These are phyloP conservation scores for Ophthalmolycus amberensis DNA, from an alignment of 2,113 vertebrate genomes.

Conservation along the genomic window DNA sequence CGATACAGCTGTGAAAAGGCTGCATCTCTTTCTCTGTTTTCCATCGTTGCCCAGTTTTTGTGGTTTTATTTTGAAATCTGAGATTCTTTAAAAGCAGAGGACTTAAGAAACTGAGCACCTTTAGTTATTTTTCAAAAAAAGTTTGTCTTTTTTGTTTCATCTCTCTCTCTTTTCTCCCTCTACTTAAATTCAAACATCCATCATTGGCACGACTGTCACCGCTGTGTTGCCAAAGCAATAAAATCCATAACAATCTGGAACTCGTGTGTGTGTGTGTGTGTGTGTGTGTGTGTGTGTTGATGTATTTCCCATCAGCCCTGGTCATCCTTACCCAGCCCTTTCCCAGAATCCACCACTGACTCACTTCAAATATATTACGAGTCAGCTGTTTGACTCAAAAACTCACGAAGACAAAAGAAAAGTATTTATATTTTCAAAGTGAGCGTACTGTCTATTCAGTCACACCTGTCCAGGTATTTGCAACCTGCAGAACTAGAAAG, in stretches of 20 bases:
- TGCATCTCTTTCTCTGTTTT: background rate
- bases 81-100: background rate
- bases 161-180: background rate
- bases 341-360: conserved; percentile 75
- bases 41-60: background rate
- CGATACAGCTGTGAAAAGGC: background rate
- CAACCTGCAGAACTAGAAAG: background rate
- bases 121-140: conserved; percentile 23
- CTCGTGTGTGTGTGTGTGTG: conserved; percentile 28
- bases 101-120: background rate
- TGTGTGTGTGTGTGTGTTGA: conserved; percentile 32
- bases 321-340: conserved; percentile 67
- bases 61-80: background rate
- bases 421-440: rapidly evolving
- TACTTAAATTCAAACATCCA: conserved; percentile 30
- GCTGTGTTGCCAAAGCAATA: conserved; percentile 58
- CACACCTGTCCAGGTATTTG: conserved; percentile 26
- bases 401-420: background rate
- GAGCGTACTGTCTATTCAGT: background rate
- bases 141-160: background rate
- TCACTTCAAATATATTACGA: conserved; percentile 50
- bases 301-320: conserved; percentile 72
- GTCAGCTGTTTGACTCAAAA: conserved; percentile 60
- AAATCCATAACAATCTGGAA: conserved; percentile 62
- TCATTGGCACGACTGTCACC: conserved; percentile 37